Base-by-base conservation (phyloP, 2,113 vertebrate genomes). In the Trematomus loennbergii region DNA sequence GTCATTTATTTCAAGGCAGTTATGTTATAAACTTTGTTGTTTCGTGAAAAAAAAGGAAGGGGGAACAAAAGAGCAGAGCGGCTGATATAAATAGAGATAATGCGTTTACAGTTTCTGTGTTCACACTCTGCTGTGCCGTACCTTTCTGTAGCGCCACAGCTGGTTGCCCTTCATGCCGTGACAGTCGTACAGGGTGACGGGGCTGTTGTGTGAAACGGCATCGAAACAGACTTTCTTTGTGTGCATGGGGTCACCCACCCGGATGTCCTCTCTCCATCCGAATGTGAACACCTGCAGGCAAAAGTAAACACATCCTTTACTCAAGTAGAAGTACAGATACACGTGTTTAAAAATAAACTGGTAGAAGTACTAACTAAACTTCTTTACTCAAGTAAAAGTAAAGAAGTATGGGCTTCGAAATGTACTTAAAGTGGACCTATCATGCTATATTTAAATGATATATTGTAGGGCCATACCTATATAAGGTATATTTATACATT, bases 101-200 rank as follows among this genome's bases (percentile, higher is more conserved):
- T 6, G 12, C 3, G 16, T 36, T 48, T 11, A 3, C 3, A 15
- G 49, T 40, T 0, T 15, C 22, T 22, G 48, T 29, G 15, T 25
- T 50, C 4, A 3, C 17, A 15, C 1, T 9, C 25, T 12, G 12
- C 17, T n/a, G 3, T 8, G 0, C 1, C 2, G 0, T 91, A 99
- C 98, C 95, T 95, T 95, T 50, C 96, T 92, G 90, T 99, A 99
- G 89, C 94, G 95, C 98, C 98, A 99, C 65, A 98, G 95, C 95
- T 99, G 98, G 94, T 99, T 99, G 1, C 98, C 98, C 90, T 95
- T 98, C 97, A 99, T 99, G 86, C 98, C 96, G 53, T 99, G 98
- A 40, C 98, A 99, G 91, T 99, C 97, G 8, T 97, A 99, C 72
- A 99, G 96, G 0, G 97, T 99, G 71, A 99, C 96, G 0, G 96